Conservation (phyloP, 2,888 invertebrate species). For the Aporophyla nigra region DNA sequence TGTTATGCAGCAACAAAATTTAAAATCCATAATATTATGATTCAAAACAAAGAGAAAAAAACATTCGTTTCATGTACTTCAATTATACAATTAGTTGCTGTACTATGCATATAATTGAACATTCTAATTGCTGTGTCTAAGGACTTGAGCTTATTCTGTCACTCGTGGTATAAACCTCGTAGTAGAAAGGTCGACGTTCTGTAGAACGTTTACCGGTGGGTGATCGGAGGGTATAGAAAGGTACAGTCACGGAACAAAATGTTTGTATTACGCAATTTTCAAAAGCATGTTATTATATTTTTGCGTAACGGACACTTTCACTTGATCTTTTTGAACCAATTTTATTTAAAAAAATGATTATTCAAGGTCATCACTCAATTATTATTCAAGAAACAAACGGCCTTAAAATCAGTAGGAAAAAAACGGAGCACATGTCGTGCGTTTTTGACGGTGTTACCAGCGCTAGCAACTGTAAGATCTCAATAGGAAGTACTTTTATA, state of each 20-base stretch:
- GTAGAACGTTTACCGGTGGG: conserved; percentile 22
- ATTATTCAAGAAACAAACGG: too few relatives aligned
- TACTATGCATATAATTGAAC: not conserved
- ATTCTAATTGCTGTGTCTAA: not conserved
- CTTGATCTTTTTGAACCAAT: not conserved
- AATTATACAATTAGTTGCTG: not conserved
- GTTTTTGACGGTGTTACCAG: too few relatives aligned
- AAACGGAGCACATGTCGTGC: too few relatives aligned
- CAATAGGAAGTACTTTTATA: too few relatives aligned
- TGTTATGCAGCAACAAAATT: not conserved
- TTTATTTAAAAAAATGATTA: too few relatives aligned
- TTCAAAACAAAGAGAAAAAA: not conserved
- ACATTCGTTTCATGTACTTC: not conserved
- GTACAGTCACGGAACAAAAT: not conserved
- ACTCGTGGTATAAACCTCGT: conserved; percentile 1
- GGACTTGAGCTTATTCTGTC: not conserved
- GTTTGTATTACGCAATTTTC: not conserved
- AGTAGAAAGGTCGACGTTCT: conserved; percentile 41
- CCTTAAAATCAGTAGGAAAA: too few relatives aligned
- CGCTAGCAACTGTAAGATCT: too few relatives aligned
- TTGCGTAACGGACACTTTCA: not conserved
- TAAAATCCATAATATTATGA: not conserved
- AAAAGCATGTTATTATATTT: not conserved
- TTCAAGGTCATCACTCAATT: not conserved
- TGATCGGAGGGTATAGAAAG: conserved; percentile 14